Conservation (phyloP, 2,113 vertebrate genomes). For the Apodemus speciosus region DNA sequence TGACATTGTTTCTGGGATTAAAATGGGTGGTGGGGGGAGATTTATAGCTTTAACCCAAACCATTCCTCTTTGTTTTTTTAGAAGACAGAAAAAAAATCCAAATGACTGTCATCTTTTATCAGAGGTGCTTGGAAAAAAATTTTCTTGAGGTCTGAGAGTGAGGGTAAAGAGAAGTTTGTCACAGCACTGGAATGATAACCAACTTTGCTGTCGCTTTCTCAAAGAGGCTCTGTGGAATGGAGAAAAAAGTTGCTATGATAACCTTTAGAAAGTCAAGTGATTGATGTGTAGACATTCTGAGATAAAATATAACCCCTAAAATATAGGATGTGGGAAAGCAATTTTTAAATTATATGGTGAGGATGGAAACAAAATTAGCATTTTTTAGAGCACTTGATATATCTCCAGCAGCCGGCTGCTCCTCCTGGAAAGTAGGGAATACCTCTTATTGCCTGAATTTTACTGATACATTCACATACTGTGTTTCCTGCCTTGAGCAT, state of each 20-base stretch:
- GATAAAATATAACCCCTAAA: conserved; percentile 37
- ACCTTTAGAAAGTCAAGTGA: conserved; percentile 62
- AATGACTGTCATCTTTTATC: conserved; percentile 47
- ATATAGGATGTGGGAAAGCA: neutral
- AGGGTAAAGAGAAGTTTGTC: conserved; percentile 6
- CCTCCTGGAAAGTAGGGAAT: neutral
- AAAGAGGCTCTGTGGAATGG: neutral
- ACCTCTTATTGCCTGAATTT: neutral
- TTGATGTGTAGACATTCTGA: neutral
- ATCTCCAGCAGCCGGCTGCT: neutral
- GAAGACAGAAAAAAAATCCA: conserved; percentile 42
- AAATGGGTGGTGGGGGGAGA: neutral
- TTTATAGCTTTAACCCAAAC: conserved; percentile 34
- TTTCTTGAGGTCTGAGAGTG: conserved; percentile 25
- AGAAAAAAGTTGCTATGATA: conserved; percentile 23
- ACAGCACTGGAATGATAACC: conserved; percentile 62
- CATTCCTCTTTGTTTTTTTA: conserved; percentile 54
- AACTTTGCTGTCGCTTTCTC: neutral
- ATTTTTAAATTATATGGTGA: conserved; percentile 43
- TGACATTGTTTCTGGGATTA: conserved; percentile 34
- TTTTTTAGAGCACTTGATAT: conserved; percentile 41
- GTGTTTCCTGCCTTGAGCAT: neutral
- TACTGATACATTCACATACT: conserved; percentile 15
- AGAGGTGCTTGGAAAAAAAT: conserved; percentile 27
- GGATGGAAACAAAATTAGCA: neutral